These are phyloP conservation scores for Ceriagrion tenellum DNA, from an alignment of 2,888 invertebrate species.

Conservation along the genomic window DNA sequence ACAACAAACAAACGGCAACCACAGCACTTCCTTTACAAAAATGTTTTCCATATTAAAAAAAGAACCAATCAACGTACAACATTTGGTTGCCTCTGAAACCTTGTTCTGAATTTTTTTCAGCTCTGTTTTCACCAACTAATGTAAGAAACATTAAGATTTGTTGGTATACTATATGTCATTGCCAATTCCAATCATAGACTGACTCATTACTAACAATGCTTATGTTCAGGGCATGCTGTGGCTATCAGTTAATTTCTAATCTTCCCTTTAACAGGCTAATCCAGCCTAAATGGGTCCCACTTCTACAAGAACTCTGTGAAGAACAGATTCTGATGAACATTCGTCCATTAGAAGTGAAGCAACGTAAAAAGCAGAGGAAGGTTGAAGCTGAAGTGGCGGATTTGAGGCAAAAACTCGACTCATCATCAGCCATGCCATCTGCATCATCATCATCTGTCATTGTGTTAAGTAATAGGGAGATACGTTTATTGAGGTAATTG, in stretches of 20 bases:
- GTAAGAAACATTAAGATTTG: no score
- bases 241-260: not conserved
- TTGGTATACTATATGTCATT: no score
- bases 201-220: not conserved
- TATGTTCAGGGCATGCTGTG: not conserved
- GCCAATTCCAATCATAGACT: no score
- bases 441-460: conserved; percentile 86
- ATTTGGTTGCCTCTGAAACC: no score
- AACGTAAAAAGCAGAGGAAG: conserved; percentile 93
- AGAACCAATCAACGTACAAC: no score
- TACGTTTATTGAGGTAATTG: conserved; percentile 86
- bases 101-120: no score
- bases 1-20: no score
- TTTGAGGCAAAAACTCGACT: conserved; percentile 86
- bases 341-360: conserved; percentile 90
- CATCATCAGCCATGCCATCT: conserved; percentile 81
- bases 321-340: conserved; percentile 93
- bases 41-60: no score
- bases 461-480: conserved; percentile 94
- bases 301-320: conserved; percentile 91
- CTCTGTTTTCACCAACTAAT: no score
- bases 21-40: no score
- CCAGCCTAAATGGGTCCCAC: conserved; percentile 84
- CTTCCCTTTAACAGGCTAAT: conserved; percentile 81
- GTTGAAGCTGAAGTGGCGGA: conserved; percentile 95